Evolutionary conservation across 2,113 vertebrate species (phyloP), one percentile per base, ranked within the genome.

Genomic region (Heterocephalus glaber): DNA sequence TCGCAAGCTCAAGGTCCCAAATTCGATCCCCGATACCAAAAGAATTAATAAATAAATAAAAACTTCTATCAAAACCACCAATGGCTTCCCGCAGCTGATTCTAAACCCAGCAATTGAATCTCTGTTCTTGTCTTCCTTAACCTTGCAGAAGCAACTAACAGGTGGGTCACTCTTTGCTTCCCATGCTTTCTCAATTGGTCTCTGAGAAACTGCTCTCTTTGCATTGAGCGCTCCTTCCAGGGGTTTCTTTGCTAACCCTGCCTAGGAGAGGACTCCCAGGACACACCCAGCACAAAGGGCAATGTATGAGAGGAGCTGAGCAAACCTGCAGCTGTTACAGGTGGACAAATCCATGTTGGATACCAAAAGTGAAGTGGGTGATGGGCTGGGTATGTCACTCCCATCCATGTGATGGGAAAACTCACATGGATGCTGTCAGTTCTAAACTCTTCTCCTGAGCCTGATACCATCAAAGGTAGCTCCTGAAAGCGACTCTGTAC

Each of bases 391-490:
- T 28, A 24, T 83, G 66, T 70, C 77, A 56, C 41, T 76, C 76
- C 65, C 33, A 41, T 47, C 7, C 89, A 47, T 5, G 2, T 19
- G 61, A 84, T 1, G 20, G 49, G 33, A 85, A 89, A 86, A 61
- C 49, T 83, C 54, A 28, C 16, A 41, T 0, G 13, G 56, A 65
- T 1, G 12, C 2, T 2, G n/a, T 47, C 9, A 68, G 44, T 19
- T 30, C 35, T 72, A n/a, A 90, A 76, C 89, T 66, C 38, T 56
- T 61, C 49, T 72, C n/a, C 54, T 82, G 60, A 47, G 60, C 38
- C 41, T n/a, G 66, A 86, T 20, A 41, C 49, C 41, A 83, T 86
- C 54, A 22, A 58, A 91, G 65, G 44, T 56, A 49, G 77, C 44
- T 90, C 38, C 81, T 0, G 0, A n/a, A 52, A 76, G 58, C 13